These are phyloP conservation scores for Oscheius sp. DNA, from an alignment of 2,888 invertebrate species.

Conservation along the genomic window DNA sequence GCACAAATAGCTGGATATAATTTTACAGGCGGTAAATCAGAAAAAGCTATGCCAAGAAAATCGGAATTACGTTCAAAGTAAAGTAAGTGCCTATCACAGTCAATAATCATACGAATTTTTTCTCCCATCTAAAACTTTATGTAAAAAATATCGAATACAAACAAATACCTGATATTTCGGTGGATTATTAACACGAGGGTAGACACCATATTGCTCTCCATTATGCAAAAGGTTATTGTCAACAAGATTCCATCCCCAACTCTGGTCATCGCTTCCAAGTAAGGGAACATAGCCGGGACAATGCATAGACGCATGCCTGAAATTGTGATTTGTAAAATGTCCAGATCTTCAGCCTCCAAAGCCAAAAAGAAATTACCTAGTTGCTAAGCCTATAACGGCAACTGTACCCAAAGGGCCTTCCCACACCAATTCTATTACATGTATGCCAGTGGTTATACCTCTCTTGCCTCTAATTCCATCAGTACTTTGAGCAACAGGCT, in stretches of 20 bases:
- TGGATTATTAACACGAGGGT: constrained; percentile 80
- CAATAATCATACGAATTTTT: constrained; percentile 93
- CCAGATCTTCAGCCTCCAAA: not conserved
- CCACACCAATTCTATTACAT: constrained; percentile 70
- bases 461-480: constrained; percentile 87
- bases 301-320: constrained; percentile 86
- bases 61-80: constrained; percentile 92
- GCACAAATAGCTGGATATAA: constrained; percentile 95
- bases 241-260: constrained; percentile 99
- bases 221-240: constrained; percentile 96
- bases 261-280: constrained; percentile 93
- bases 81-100: constrained; percentile 95
- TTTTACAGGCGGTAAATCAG: constrained; percentile 76
- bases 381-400: constrained; percentile 94
- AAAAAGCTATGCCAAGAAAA: constrained; percentile 86
- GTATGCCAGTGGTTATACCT: constrained; percentile 64
- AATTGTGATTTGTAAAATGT: too few relatives aligned
- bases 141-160: not conserved
- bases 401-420: constrained; percentile 93
- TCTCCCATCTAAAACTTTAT: constrained; percentile 86
- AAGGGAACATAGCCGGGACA: constrained; percentile 95
- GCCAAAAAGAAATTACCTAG: constrained; percentile 78
- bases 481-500: constrained; percentile 97
- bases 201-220: constrained; percentile 79
- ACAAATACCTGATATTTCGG: constrained; percentile 86